Evolutionary conservation across 2,888 invertebrate genomes (phyloP), one percentile per base, ranked within the genome.

Genomic region (Tortricodes alternella): DNA sequence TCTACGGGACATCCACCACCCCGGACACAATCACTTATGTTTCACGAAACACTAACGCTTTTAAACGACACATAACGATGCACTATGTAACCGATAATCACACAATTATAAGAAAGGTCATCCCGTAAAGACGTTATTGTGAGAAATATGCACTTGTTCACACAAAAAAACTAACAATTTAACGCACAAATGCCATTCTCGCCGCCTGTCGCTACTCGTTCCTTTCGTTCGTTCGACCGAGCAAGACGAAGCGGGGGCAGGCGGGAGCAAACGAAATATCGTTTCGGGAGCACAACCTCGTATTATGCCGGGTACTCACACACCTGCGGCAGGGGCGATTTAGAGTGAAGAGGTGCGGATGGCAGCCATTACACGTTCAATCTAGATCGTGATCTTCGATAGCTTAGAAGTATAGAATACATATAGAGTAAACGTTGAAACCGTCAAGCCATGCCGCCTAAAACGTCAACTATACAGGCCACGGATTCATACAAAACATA

Each of bases 151-250:
- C 83, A 81, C 74, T 83, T 77, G 71, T 81, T 86, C 83, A 80
- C 83, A 81, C 73, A 86, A 85, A 85, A 88, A 85, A 73, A 75
- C 72, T 76, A 78, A 78, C 71, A 86, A 83, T 84, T 86, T 83
- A 80, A 85, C 82, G 78, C 80, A 83, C 76, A 87, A 85, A 86
- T 83, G 75, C 83, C 80, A 84, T 80, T 83, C 83, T 79, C 62
- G 62, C 66, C 75, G 74, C 63, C 58, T 60, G 60, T 53, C 48
- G 53, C 53, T 38, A 58, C 46, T 71, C 66, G 65, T 58, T 66
- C 74, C 67, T 74, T 78, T 78, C 74, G 71, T 74, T 71, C 73
- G 73, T 74, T 71, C 73, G 73, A 71, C 71, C 69, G 69, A 60
- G 58, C 48, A 58, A 70, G 60, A 70, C 61, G 74, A 70, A 66